phyloP scores from a whole-genome alignment of 2,797 vertebrate species.

The Columba guinea region DNA sequence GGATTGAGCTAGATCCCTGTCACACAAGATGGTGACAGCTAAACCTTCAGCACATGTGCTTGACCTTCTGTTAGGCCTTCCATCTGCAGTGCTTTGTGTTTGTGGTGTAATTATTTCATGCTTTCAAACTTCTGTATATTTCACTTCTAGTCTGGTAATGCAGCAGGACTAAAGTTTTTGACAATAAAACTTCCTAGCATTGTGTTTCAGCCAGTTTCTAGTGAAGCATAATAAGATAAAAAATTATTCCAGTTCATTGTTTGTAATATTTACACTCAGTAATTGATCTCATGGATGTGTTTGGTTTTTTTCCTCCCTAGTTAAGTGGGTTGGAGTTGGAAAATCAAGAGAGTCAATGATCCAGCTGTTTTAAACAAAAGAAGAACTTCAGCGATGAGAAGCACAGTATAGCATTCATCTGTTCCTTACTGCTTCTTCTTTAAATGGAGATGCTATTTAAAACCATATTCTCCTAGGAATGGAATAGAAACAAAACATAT shows the following conservation, averaged over 20 bases:
- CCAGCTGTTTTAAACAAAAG: slow-evolving; percentile 90
- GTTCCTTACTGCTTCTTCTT: slow-evolving; percentile 14
- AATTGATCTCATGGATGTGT: background rate
- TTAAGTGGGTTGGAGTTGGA: slow-evolving; percentile 98
- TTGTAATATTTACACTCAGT: background rate
- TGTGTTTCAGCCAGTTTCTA: background rate
- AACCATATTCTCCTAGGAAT: background rate
- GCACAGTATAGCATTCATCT: background rate
- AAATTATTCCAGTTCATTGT: background rate
- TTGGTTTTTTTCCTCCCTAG: slow-evolving; percentile 74
- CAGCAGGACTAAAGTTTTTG: background rate
- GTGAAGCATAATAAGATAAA: background rate
- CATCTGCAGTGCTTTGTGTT: background rate
- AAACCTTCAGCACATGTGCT: background rate
- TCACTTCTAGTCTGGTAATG: background rate
- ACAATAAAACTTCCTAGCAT: background rate
- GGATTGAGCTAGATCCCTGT: background rate
- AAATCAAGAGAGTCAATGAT: slow-evolving; percentile 99
- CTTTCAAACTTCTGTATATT: background rate
- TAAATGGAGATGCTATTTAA: slow-evolving; percentile 39
- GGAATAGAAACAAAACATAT: background rate
- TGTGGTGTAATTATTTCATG: background rate
- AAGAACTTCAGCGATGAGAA: slow-evolving; percentile 41
- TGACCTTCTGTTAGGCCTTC: background rate
- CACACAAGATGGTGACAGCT: background rate